Conservation (phyloP, 1,140 invertebrate genomes). For the Saccostrea cuccullata region DNA sequence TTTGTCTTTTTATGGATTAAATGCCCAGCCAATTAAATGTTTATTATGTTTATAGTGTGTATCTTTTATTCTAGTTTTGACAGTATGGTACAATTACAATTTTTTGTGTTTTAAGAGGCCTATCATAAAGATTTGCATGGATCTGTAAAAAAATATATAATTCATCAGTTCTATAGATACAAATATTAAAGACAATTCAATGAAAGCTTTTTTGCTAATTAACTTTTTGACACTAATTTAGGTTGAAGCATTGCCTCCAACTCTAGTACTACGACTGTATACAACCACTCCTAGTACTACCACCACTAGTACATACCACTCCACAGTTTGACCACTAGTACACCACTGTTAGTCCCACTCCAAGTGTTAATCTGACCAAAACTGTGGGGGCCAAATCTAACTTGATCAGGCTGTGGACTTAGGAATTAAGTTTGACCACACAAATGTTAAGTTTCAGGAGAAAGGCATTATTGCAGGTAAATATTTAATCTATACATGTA, state of each 20-base stretch:
- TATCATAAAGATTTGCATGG: too few species aligned
- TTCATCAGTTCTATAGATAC: too few species aligned
- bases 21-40: too few species aligned
- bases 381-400: not conserved
- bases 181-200: too few species aligned
- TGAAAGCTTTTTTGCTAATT: not conserved
- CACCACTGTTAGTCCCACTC: not conserved
- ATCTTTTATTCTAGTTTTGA: too few species aligned
- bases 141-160: too few species aligned
- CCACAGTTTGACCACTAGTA: not conserved
- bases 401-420: not conserved
- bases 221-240: slow-evolving; percentile 18
- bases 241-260: slow-evolving; percentile 11
- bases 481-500: not conserved
- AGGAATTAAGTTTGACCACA: not conserved
- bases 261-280: not conserved
- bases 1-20: too few species aligned
- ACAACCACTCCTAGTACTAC: not conserved
- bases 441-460: not conserved
- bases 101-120: too few species aligned
- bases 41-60: too few species aligned
- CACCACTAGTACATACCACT: not conserved
- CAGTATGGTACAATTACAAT: too few species aligned
- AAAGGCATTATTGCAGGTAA: slow-evolving; percentile 11
- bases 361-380: not conserved